phyloP scores from a whole-genome alignment of 2,797 vertebrate species.

The Rousettus madagascariensis region DNA sequence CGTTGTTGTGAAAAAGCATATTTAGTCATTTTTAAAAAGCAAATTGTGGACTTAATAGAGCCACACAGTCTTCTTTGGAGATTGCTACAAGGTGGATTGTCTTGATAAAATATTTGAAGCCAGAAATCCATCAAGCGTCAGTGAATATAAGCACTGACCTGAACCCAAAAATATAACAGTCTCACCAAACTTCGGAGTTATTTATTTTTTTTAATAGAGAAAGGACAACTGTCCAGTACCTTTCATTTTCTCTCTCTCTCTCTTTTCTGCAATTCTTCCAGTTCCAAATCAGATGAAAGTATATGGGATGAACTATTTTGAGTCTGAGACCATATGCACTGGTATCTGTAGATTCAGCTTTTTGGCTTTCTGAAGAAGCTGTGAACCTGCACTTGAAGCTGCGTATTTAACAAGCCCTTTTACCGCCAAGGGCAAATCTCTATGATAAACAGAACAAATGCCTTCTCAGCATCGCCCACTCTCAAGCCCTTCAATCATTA shows the following conservation, averaged over 20 bases:
- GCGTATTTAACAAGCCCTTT: conserved; percentile 33
- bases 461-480: neutral
- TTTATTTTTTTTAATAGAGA: conserved; percentile 63
- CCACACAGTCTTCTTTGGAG: conserved; percentile 74
- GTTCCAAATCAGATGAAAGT: conserved; percentile 67
- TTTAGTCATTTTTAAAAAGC: conserved; percentile 78
- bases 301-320: conserved; percentile 56
- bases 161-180: conserved; percentile 33
- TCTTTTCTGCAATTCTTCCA: conserved; percentile 59
- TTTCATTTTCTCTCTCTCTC: conserved; percentile 54
- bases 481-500: neutral
- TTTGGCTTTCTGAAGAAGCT: conserved; percentile 51
- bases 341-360: conserved; percentile 70
- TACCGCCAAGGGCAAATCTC: conserved; percentile 63
- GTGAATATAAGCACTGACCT: conserved; percentile 69
- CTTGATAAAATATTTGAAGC: conserved; percentile 81
- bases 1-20: conserved; percentile 73
- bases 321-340: neutral
- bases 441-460: neutral
- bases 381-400: neutral
- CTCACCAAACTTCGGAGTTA: conserved; percentile 63
- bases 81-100: conserved; percentile 82
- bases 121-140: conserved; percentile 77
- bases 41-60: conserved; percentile 77
- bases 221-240: conserved; percentile 70